Conservation (phyloP, 2,797 vertebrate genomes). For the Tamandua tetradactyla region DNA sequence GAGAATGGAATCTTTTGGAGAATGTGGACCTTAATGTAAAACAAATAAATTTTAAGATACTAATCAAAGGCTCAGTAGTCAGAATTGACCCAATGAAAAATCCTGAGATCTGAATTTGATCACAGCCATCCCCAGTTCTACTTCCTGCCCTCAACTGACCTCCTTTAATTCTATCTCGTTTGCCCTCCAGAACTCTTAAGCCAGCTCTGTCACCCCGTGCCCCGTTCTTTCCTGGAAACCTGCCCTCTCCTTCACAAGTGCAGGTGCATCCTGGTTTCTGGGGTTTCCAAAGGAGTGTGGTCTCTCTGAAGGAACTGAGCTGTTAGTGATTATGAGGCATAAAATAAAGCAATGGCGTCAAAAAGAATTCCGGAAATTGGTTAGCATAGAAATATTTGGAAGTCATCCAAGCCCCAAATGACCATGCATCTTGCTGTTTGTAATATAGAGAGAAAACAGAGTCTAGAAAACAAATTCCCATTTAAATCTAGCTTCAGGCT, state of each 20-base stretch:
- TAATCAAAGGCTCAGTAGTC: not conserved
- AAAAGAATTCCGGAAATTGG: not conserved
- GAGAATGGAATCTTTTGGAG: not conserved
- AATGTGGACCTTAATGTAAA: not conserved
- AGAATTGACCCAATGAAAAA: not conserved
- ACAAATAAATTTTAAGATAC: not conserved
- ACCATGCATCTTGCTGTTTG: not conserved
- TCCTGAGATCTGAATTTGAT: not conserved
- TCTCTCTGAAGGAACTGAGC: not conserved
- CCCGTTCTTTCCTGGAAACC: not conserved
- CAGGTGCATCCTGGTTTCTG: not conserved
- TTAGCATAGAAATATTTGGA: not conserved
- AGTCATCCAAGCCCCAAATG: not conserved
- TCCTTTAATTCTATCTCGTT: not conserved
- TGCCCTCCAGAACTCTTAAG: rapidly evolving
- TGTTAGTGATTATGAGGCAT: not conserved
- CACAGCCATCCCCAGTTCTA: not conserved
- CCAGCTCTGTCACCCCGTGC: not conserved
- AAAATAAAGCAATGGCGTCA: not conserved
- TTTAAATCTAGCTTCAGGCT: not conserved
- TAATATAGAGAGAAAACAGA: not conserved
- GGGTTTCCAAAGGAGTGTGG: not conserved
- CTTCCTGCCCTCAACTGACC: not conserved
- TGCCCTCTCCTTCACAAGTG: not conserved
- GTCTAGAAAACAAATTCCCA: not conserved